Evolutionary conservation across 1,140 invertebrate species (phyloP).

Genomic region (Temnothorax nylanderi): DNA sequence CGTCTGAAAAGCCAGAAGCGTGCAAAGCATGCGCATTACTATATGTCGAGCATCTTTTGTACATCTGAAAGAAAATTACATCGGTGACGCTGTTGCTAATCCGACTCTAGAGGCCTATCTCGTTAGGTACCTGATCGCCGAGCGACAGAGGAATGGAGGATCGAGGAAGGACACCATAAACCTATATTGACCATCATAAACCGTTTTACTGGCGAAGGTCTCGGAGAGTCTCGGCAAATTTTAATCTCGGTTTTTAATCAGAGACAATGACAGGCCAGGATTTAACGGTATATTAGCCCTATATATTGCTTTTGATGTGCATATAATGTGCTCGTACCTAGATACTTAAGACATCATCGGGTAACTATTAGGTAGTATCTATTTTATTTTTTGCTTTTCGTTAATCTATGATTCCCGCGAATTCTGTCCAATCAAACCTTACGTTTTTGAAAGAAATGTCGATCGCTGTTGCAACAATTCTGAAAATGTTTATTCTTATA

Average conservation of each 20-base stretch:
- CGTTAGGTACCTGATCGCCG: neutral
- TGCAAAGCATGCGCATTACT: neutral
- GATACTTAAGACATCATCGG: neutral
- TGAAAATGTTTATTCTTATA: neutral
- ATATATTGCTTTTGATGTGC: neutral
- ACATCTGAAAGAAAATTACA: constrained; percentile 5
- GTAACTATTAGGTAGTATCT: neutral
- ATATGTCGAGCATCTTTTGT: neutral
- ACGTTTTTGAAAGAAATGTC: neutral
- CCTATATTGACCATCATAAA: constrained; percentile 24
- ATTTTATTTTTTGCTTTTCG: neutral
- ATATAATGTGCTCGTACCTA: neutral
- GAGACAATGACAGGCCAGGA: neutral
- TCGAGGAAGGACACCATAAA: neutral
- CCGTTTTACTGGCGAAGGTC: neutral
- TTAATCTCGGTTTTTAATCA: constrained; percentile 8
- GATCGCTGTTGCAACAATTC: neutral
- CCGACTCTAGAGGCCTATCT: neutral
- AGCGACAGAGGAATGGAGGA: neutral
- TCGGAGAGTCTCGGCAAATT: neutral
- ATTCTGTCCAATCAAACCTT: neutral
- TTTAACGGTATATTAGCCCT: neutral
- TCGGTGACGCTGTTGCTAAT: neutral
- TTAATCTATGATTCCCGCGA: neutral
- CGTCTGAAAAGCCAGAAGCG: neutral